Evolutionary conservation across 2,113 vertebrate genomes (phyloP).

Genomic region (Pterocles burchelli): DNA sequence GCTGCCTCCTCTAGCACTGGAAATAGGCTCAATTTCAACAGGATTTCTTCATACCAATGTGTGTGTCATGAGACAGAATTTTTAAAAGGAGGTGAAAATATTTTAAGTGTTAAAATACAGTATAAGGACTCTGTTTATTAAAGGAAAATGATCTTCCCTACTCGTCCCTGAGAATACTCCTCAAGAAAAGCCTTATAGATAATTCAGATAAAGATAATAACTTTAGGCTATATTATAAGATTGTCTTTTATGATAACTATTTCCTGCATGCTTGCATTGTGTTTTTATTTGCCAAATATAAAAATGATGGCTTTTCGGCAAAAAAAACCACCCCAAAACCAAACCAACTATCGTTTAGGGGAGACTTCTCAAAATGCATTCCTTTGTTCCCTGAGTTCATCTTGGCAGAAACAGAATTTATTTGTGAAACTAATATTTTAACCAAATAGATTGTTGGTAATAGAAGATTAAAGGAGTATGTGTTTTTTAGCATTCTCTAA

Average conservation of each 20-base stretch:
- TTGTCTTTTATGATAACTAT: conserved; percentile 45
- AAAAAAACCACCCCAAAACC: not conserved
- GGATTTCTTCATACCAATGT: not conserved
- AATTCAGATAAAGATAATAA: conserved; percentile 8
- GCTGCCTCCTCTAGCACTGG: not conserved
- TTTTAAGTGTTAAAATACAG: not conserved
- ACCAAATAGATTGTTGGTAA: conserved; percentile 57
- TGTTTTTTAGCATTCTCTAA: conserved; percentile 75
- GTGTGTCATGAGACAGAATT: not conserved
- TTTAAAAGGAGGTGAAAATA: not conserved
- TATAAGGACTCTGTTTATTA: not conserved
- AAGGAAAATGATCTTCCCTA: not conserved
- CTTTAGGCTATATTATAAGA: conserved; percentile 43
- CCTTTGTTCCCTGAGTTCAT: conserved; percentile 37
- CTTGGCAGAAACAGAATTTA: conserved; percentile 44
- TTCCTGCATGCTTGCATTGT: conserved; percentile 21
- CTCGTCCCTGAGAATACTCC: not conserved
- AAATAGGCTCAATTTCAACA: not conserved
- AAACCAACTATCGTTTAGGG: not conserved
- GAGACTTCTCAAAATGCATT: conserved; percentile 25
- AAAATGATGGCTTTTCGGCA: not conserved
- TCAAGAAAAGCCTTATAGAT: not conserved
- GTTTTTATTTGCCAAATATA: conserved; percentile 33
- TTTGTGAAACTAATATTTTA: conserved; percentile 53
- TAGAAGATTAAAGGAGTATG: conserved; percentile 73